Base-by-base conservation (phyloP, 2,888 invertebrate species). In the Drosophila setosimentum region DNA sequence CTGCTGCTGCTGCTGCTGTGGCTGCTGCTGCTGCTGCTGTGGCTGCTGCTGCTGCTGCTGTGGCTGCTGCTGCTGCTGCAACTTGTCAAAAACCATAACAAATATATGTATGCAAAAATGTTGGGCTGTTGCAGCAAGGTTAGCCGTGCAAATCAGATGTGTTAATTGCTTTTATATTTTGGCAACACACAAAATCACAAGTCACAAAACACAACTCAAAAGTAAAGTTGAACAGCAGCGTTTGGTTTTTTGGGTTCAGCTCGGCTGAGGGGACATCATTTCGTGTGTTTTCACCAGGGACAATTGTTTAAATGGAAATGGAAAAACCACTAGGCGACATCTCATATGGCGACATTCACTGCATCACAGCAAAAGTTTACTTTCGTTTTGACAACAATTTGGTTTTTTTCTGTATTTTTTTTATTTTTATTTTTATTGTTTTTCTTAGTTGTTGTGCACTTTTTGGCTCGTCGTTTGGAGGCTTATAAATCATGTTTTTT, bases 371-470 rank as follows among this genome's bases (percentile, higher is more conserved):
- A 63, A 75, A 80, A 85, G 73, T 68, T 86, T 83, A 85, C 85
- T 86, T 86, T 86, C 85, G 83, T 81, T 86, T 87, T 81, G 85
- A 87, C 85, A 83, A 83, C 79, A 81, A 83, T 81, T 65, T 62
- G 83, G 64, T 73, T 53, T 66, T 63, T 60, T 59, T 62, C 5
- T n/a, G n/a, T n/a, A n/a, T n/a, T n/a, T n/a, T n/a, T 59, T 58
- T 64, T 59, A 37, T 58, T 58, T 3, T 49, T 6, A n/a, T 29
- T 18, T 49, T 49, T 16, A 5, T 18, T 3, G 3, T 24, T 55
- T 37, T 40, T 29, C 7, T 11, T 7, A 10, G 11, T 66, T 62
- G 71, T 33, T 55, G 32, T 32, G 24, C 16, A 42, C 21, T 51
- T 63, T 67, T 77, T 83, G 76, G 75, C 68, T 74, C 40, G 73